These are phyloP conservation scores for Mactra quadrangularis DNA, from an alignment of 1,140 invertebrate species.

Conservation along the genomic window DNA sequence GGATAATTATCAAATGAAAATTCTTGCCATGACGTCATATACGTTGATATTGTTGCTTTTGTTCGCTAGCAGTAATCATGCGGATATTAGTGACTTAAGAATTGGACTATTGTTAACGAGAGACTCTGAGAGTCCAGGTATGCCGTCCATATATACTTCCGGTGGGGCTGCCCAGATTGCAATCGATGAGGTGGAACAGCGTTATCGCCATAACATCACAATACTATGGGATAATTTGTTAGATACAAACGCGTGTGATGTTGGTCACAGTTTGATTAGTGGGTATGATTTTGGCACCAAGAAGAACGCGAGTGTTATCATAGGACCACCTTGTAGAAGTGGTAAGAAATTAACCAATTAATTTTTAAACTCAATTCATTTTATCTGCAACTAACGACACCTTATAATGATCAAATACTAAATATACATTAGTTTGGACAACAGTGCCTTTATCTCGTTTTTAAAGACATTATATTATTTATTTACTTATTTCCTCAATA, in stretches of 20 bases:
- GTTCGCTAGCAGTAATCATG: background rate
- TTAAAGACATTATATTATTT: too few relatives aligned
- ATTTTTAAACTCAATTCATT: too few relatives aligned
- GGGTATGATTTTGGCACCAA: constrained; percentile 41
- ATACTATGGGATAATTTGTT: constrained; percentile 27
- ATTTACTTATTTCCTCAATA: too few relatives aligned
- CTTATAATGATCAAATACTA: too few relatives aligned
- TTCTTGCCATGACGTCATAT: constrained; percentile 18
- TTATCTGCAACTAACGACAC: too few relatives aligned
- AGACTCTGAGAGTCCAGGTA: constrained; percentile 7
- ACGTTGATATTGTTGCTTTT: constrained; percentile 38
- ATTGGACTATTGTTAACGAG: constrained; percentile 49
- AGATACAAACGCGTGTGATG: constrained; percentile 38
- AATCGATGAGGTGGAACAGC: constrained; percentile 3
- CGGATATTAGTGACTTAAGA: constrained; percentile 1
- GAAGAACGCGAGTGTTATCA: constrained; percentile 31
- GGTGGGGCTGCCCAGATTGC: constrained; percentile 45
- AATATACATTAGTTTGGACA: too few relatives aligned
- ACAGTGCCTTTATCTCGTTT: too few relatives aligned
- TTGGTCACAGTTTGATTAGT: constrained; percentile 3
- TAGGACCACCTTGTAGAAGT: constrained; percentile 56
- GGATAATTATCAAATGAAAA: too few relatives aligned
- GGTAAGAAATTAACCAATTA: constrained; percentile 37
- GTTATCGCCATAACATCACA: constrained; percentile 2
- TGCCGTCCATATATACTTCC: constrained; percentile 32